Base-by-base conservation (phyloP, 2,888 invertebrate species). In the Protonemura montana region DNA sequence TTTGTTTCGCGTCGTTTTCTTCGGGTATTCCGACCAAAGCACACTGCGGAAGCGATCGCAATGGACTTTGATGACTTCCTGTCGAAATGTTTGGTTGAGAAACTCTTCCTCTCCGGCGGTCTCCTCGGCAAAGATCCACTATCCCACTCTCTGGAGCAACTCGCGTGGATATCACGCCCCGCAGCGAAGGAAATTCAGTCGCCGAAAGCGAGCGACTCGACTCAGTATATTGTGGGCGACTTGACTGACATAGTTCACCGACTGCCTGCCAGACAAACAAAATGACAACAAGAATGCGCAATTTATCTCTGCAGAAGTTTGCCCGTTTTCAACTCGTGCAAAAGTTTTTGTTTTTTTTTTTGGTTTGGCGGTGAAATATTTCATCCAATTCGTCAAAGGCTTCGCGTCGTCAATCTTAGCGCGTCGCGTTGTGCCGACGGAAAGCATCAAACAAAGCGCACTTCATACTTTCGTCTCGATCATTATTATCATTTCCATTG, bases 381-480 rank as follows among this genome's bases (percentile, higher is more conserved):
- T 78, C 21, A 83, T 41, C 13, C 41, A 83, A 83, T 83, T 83
- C 30, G 42, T 83, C 82, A 83, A 83, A 83, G 82, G 82, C 29
- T 41, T 83, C 82, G 10, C 35, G 35, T 83, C n/a, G n/a, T 30
- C 78, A 25, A 28, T 78, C 78, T 21, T 0, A 13, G 13, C 29
- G 27, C 21, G 81, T 81, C 21, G 81, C n/a, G 16, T 26, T 25
- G 26, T 10, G 78, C 25, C 26, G 28, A 26, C 26, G 78, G 10
- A 78, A 2, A 78, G 30, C 82, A 41, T 83, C 82, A 83, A 83
- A 83, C 82, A 83, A 83, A 83, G 42, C 25, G 7, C 59, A 59
- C 21, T 59, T 59, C 21, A 7, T 59, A 83, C 26, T 78, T 78
- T 26, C 27, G 28, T 26, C 78, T 78, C 78, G 27, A 82, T n/a